phyloP scores from a whole-genome alignment of 2,113 vertebrate species.

The Hirundichthys speculiger region DNA sequence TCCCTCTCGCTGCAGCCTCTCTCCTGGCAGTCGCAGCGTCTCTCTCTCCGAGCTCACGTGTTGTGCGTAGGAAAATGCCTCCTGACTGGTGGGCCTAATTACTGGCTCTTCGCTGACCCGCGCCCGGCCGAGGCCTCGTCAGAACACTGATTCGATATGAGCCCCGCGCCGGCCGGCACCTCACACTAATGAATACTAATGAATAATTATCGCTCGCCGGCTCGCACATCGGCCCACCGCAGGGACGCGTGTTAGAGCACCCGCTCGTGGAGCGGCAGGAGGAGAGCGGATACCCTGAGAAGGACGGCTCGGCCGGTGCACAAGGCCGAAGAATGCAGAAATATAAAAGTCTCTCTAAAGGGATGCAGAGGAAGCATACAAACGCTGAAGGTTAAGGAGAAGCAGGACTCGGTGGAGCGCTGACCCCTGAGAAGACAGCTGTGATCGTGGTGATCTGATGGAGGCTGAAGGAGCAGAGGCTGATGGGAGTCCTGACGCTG shows the following conservation, averaged over 20 bases:
- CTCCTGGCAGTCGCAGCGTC: slow-evolving; percentile 61
- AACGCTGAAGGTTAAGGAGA: slow-evolving; percentile 66
- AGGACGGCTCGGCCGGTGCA: slow-evolving; percentile 25
- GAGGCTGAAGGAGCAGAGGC: slow-evolving; percentile 14
- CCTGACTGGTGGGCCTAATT: slow-evolving; percentile 92
- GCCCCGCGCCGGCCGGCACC: slow-evolving; percentile 86
- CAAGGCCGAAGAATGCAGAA: slow-evolving; percentile 30
- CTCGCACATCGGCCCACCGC: slow-evolving; percentile 82
- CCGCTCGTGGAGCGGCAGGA: too few species aligned
- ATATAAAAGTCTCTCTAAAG: slow-evolving; percentile 46
- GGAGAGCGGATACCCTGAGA: too few species aligned
- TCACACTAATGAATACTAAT: slow-evolving; percentile 93
- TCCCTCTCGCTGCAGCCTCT: slow-evolving; percentile 42
- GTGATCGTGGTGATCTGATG: slow-evolving; percentile 45
- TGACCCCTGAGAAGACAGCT: slow-evolving; percentile 47
- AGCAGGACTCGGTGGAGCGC: slow-evolving; percentile 18
- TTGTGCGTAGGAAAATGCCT: slow-evolving; percentile 82
- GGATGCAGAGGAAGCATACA: slow-evolving; percentile 40
- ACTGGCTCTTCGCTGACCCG: slow-evolving; percentile 86
- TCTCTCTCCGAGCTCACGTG: slow-evolving; percentile 77
- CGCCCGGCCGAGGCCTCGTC: slow-evolving; percentile 84
- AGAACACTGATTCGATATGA: slow-evolving; percentile 89
- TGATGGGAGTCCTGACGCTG: slow-evolving; percentile 14
- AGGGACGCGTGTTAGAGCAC: slow-evolving; percentile 85
- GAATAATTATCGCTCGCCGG: slow-evolving; percentile 89